phyloP scores from a whole-genome alignment of 2,113 vertebrate genomes.

The Bujurquina vittata region DNA sequence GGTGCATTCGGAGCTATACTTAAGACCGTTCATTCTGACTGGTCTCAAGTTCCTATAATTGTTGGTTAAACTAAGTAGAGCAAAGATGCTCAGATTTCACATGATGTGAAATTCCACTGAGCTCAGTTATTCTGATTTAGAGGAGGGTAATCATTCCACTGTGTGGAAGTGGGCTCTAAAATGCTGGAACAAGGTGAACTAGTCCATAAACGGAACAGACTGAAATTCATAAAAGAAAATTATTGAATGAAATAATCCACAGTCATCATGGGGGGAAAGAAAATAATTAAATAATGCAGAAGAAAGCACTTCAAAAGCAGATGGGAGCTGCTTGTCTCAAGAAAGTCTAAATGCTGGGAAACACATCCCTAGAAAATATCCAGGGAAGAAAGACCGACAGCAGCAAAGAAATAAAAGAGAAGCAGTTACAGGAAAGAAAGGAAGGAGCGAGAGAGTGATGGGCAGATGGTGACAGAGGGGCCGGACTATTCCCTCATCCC shows the following conservation, averaged over 20 bases:
- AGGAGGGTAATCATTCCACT: background rate
- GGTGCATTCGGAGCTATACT: background rate
- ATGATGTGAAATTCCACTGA: background rate
- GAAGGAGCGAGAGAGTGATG: constrained; percentile 33
- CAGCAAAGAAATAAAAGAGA: constrained; percentile 22
- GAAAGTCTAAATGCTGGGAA: background rate
- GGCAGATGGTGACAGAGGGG: constrained; percentile 55
- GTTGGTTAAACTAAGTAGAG: background rate
- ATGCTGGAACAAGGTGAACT: background rate
- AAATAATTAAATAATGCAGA: constrained; percentile 25
- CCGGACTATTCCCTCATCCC: constrained; percentile 36
- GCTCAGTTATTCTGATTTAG: background rate
- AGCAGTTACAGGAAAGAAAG: background rate
- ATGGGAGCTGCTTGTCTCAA: constrained; percentile 1
- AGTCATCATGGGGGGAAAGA: background rate
- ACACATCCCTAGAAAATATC: constrained; percentile 11
- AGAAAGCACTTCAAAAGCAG: constrained; percentile 5
- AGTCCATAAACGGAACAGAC: background rate
- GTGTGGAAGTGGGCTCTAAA: background rate
- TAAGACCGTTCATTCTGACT: background rate
- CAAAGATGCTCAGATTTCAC: background rate
- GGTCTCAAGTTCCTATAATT: background rate
- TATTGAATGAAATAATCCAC: background rate
- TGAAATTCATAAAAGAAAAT: background rate
- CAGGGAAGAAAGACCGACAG: constrained; percentile 22